phyloP scores from a whole-genome alignment of 37 sponge, comb jelly and placozoan species.

The Axinella damicornis region DNA sequence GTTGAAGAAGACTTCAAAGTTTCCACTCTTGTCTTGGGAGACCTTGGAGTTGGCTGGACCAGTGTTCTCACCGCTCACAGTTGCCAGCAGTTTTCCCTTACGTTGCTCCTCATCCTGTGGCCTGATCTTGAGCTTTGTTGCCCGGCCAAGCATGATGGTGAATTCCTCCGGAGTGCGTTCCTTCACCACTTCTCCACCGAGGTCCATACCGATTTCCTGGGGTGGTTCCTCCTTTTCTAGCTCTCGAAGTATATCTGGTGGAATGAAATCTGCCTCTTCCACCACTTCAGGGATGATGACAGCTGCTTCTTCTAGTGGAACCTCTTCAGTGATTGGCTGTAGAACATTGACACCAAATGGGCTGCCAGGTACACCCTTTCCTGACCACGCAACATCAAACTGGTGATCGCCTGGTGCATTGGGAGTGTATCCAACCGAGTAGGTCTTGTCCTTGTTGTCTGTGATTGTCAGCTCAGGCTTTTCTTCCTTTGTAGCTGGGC shows the following conservation, averaged over 20 bases:
- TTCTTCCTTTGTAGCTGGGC: neutral
- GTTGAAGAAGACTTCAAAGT: conserved; percentile 12
- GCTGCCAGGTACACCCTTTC: conserved; percentile 34
- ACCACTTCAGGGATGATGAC: conserved; percentile 18
- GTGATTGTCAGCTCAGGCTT: conserved; percentile 16
- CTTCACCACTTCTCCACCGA: conserved; percentile 53
- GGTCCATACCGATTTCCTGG: conserved; percentile 15
- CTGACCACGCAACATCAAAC: conserved; percentile 54
- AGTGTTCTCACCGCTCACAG: conserved; percentile 17
- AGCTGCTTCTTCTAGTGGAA: conserved; percentile 12
- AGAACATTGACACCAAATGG: conserved; percentile 30
- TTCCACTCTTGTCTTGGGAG: neutral
- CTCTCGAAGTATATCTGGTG: too few species aligned
- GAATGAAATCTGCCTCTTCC: too few species aligned
- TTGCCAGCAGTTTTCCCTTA: conserved; percentile 32
- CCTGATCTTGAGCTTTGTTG: conserved; percentile 12
- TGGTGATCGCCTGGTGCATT: conserved; percentile 53
- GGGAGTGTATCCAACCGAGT: conserved; percentile 47
- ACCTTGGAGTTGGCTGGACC: conserved; percentile 20
- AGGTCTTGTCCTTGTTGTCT: conserved; percentile 54
- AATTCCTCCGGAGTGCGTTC: conserved; percentile 2
- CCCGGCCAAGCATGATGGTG: neutral
- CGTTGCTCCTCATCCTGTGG: neutral
- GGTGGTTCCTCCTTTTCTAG: too few species aligned
- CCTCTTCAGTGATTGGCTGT: neutral